A percentile compares a stretch with the other conserved stretches of the same genome.
Conservation (phyloP, 2,113 vertebrate species). For the Ornithorhynchus anatinus region DNA sequence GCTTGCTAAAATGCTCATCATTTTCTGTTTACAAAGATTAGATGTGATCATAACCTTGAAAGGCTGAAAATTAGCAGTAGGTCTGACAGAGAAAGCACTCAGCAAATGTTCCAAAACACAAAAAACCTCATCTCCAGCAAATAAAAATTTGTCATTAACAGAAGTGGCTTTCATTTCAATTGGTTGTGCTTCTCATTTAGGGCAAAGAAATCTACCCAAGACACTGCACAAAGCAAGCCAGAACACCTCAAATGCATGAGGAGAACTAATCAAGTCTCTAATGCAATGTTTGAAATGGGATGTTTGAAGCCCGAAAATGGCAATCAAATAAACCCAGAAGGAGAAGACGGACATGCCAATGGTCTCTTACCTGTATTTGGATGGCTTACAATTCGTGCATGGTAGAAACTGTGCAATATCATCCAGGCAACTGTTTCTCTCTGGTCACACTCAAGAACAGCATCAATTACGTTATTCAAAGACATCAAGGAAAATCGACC, state of each 20-base stretch:
- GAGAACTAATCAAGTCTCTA: neutral
- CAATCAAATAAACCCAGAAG: neutral
- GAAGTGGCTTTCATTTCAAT: too few relatives aligned
- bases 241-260: neutral
- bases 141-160: too few relatives aligned
- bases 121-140: too few relatives aligned
- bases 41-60: too few relatives aligned
- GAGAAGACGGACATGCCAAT: neutral
- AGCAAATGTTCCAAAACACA: too few relatives aligned
- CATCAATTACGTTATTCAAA: conserved; percentile 76
- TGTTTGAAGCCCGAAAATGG: neutral
- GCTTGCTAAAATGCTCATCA: too few relatives aligned
- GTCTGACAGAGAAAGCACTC: too few relatives aligned
- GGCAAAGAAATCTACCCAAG: neutral
- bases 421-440: conserved; percentile 79
- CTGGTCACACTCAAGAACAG: conserved; percentile 59
- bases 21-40: too few relatives aligned
- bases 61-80: too few relatives aligned
- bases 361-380: conserved; percentile 81
- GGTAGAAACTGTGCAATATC: conserved; percentile 84
- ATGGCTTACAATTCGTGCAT: conserved; percentile 78
- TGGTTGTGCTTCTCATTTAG: too few relatives aligned
- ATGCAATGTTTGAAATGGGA: too few relatives aligned
- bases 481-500: conserved; percentile 83
- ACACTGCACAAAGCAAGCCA: neutral